A percentile compares a stretch with the other conserved stretches of the same genome.
Evolutionary conservation across 2,797 vertebrate species (phyloP).

Genomic region (Hapalemur alaotrensis): DNA sequence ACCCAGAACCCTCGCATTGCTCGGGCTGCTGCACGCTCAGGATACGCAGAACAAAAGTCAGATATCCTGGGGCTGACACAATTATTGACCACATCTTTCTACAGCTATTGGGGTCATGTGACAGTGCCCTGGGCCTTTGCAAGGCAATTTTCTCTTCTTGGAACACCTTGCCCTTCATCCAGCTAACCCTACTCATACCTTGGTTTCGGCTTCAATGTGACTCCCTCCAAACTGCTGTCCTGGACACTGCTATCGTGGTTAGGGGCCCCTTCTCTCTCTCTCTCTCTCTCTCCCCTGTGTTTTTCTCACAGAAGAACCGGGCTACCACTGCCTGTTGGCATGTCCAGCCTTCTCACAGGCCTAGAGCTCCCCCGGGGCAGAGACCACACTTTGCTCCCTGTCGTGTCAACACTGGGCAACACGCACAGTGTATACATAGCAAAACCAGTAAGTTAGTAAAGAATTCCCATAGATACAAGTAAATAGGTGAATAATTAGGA

Average conservation of each 20-base stretch:
- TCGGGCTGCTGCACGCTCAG: not conserved
- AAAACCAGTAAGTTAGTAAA: not conserved
- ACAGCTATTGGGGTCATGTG: not conserved
- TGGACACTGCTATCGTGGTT: accelerated
- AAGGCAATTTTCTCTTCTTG: not conserved
- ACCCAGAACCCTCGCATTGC: not conserved
- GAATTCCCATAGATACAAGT: not conserved
- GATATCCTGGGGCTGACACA: accelerated
- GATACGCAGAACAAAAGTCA: accelerated
- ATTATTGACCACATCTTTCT: not conserved
- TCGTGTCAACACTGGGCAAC: not conserved
- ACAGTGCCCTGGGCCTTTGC: too few relatives aligned
- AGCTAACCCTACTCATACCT: too few relatives aligned
- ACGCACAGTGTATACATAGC: accelerated
- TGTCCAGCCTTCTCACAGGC: accelerated
- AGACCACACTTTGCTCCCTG: accelerated
- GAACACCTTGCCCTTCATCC: not conserved
- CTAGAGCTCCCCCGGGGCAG: not conserved
- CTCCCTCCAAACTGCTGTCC: not conserved
- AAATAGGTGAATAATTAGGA: not conserved
- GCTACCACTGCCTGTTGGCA: too few relatives aligned
- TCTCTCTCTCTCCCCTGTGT: too few relatives aligned
- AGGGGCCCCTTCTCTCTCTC: too few relatives aligned
- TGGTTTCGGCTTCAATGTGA: not conserved
- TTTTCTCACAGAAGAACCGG: not conserved